These are phyloP conservation scores for Premnoplex brunnescens DNA, from an alignment of 2,797 vertebrate genomes.

Conservation along the genomic window DNA sequence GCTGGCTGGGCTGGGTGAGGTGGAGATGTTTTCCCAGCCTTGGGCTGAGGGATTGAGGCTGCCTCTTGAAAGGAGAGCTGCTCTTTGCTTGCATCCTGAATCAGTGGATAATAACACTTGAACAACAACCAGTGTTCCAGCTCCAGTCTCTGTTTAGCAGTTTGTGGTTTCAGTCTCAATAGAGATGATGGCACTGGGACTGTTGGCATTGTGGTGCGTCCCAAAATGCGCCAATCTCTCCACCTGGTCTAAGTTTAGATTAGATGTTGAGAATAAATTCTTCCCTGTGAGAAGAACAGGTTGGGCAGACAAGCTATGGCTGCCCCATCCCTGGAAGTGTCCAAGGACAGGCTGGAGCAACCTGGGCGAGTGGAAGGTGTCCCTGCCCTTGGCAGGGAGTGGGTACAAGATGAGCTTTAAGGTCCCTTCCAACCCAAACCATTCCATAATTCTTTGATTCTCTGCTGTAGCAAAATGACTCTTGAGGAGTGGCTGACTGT, in stretches of 20 bases:
- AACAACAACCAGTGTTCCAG: background rate
- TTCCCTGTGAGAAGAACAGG: background rate
- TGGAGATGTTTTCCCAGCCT: background rate
- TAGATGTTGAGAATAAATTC: background rate
- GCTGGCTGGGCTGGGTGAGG: background rate
- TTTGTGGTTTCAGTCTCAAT: background rate
- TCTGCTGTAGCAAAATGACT: background rate
- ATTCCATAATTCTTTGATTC: background rate
- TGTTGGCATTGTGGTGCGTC: fast-evolving
- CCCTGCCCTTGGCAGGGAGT: background rate
- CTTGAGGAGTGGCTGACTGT: fast-evolving
- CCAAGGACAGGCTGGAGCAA: background rate
- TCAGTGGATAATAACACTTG: background rate
- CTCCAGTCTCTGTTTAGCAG: background rate
- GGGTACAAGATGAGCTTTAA: background rate
- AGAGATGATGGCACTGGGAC: background rate
- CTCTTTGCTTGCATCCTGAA: background rate
- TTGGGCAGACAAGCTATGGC: background rate
- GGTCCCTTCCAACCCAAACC: background rate
- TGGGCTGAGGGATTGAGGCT: background rate
- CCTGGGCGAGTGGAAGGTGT: background rate
- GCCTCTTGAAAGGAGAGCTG: background rate
- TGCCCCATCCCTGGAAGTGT: background rate
- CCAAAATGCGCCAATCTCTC: background rate
- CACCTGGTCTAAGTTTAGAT: background rate